These are phyloP conservation scores for Caracal caracal DNA, from an alignment of 2,113 vertebrate species.

Conservation along the genomic window DNA sequence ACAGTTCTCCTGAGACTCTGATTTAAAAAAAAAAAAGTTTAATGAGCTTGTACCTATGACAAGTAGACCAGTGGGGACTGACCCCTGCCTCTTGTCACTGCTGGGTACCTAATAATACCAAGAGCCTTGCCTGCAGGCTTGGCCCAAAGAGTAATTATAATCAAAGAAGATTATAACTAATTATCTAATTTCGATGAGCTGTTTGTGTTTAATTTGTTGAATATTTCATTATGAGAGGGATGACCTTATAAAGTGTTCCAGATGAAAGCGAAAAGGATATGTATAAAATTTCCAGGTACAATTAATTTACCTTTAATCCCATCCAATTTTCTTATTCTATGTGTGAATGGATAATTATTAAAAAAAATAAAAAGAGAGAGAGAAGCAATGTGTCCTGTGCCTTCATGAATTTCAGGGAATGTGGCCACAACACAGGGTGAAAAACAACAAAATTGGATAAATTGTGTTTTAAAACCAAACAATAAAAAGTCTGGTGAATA, in stretches of 20 bases:
- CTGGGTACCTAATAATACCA: not conserved
- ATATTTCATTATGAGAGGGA: not conserved
- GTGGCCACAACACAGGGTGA: not conserved
- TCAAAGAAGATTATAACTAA: conserved; percentile 17
- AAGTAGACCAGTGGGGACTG: not conserved
- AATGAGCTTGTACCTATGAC: not conserved
- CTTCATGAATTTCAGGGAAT: not conserved
- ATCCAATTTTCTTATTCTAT: not conserved
- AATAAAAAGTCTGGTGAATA: not conserved
- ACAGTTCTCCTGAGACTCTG: not conserved
- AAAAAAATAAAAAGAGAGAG: not conserved
- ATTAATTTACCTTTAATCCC: not conserved
- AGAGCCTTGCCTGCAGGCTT: not conserved
- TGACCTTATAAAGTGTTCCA: not conserved
- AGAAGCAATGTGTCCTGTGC: not conserved
- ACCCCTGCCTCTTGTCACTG: not conserved
- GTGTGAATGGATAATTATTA: not conserved
- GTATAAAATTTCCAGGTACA: not conserved
- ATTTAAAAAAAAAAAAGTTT: not conserved
- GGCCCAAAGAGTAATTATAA: not conserved
- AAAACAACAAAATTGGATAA: not conserved
- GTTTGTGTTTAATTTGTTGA: conserved; percentile 48
- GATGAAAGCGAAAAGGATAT: not conserved
- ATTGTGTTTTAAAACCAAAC: not conserved
- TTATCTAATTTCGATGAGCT: conserved; percentile 49